phyloP scores from a whole-genome alignment of 2,113 vertebrate species.

The Pristiophorus japonicus region DNA sequence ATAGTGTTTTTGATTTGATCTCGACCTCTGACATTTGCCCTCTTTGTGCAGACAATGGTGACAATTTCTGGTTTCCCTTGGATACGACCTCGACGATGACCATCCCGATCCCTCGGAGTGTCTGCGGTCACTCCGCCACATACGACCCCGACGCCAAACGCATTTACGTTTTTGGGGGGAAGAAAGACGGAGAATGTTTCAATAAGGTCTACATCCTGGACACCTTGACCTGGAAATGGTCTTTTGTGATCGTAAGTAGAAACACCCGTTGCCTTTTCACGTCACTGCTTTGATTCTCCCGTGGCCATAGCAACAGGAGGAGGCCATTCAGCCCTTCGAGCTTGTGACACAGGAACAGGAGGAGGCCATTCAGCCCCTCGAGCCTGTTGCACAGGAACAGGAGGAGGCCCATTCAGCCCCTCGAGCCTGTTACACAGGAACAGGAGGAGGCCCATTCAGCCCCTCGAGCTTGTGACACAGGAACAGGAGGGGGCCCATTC shows the following conservation, averaged over 20 bases:
- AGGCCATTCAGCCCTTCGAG: neutral
- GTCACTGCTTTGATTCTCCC: neutral
- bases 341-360: neutral
- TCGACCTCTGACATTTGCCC: neutral
- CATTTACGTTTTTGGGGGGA: slow-evolving; percentile 72
- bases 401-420: no score
- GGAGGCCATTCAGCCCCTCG: neutral
- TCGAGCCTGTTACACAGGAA: no score
- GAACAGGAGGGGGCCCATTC: neutral
- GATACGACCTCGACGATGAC: slow-evolving; percentile 47
- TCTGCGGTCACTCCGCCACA: slow-evolving; percentile 71
- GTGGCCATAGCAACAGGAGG: neutral
- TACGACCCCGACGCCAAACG: slow-evolving; percentile 72
- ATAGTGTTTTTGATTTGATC: neutral
- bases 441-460: no score
- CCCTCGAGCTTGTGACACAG: neutral
- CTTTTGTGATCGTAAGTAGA: slow-evolving; percentile 64
- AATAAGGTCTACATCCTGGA: slow-evolving; percentile 66
- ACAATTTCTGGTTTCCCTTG: slow-evolving; percentile 75
- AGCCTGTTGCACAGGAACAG: neutral
- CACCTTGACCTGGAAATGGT: slow-evolving; percentile 79
- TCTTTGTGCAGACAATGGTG: slow-evolving; percentile 60
- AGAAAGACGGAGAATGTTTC: slow-evolving; percentile 59
- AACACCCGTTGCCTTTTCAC: neutral
- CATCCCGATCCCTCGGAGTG: slow-evolving; percentile 49